Evolutionary conservation across 2,113 vertebrate species (phyloP), one percentile per base, ranked within the genome.

Genomic region (Menidia beryllina): DNA sequence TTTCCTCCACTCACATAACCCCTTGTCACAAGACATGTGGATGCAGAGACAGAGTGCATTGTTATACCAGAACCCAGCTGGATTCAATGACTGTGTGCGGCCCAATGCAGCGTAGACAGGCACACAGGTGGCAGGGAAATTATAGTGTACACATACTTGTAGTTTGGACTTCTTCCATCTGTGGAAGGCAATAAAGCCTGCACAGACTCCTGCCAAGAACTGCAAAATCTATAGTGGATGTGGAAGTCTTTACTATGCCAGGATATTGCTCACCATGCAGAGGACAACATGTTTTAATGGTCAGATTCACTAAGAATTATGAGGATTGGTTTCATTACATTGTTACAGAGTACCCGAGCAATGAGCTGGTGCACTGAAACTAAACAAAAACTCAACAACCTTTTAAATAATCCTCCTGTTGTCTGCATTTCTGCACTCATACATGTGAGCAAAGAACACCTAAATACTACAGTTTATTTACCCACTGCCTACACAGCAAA

Each of bases 81-180:
- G 83, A 82, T 55, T 69, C 21, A 61, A 45, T 60, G 67, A 59
- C 70, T 79, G 34, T 24, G 63, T 79, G 63, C 59, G 69, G 10
- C 71, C 26, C 52, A 13, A 38, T 13, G 57, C 58, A 58, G 70
- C 19, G 54, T 1, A 71, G 56, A 62, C 66, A 78, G 79, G 86
- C 81, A 73, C 84, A 89, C 86, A 91, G 90, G 88, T 92, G 89
- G 88, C 86, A 80, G 86, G 78, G 69, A 90, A 88, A 90, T 91
- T 89, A 88, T 72, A 84, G 81, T 8, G 71, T 75, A 54, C 53
- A 75, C 81, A 86, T 74, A 82, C 79, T 79, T 80, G 71, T 71
- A 79, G 57, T 83, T 79, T 87, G 88, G 86, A 89, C 15, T 48
- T 63, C 71, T 67, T 84, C 90, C 90, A 91, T 73, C 56, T 77